Percentiles rank a stretch among this genome's conserved stretches.
These are phyloP conservation scores for Bombus confusus DNA, from an alignment of 1,140 invertebrate species.

Conservation along the genomic window DNA sequence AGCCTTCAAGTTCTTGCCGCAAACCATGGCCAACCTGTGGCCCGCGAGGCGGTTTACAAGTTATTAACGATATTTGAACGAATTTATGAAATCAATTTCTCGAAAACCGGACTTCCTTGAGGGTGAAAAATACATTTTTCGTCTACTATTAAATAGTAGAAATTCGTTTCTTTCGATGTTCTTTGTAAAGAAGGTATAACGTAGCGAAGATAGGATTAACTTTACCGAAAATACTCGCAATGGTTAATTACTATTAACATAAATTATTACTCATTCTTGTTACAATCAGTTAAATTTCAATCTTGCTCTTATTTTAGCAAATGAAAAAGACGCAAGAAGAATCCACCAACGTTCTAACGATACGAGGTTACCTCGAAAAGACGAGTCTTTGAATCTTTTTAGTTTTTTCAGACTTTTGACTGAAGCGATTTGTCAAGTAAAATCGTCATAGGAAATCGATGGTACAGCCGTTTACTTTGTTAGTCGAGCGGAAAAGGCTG, in stretches of 20 bases:
- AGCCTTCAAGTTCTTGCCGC: neutral
- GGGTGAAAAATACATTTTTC: neutral
- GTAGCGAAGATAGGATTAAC: too few species aligned
- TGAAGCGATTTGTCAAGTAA: neutral
- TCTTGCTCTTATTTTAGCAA: neutral
- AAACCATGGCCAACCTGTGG: neutral
- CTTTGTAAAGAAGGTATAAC: too few species aligned
- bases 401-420: too few species aligned
- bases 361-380: neutral
- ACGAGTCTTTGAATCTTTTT: neutral
- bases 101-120: neutral
- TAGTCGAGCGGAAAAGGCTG: neutral
- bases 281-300: too few species aligned
- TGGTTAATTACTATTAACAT: too few species aligned
- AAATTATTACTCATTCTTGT: neutral
- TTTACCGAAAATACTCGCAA: too few species aligned
- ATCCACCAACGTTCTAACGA: neutral
- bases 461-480: neutral
- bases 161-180: too few species aligned
- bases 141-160: neutral
- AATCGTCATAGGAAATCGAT: neutral
- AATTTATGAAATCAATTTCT: neutral
- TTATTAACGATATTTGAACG: neutral
- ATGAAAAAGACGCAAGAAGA: neutral
- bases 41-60: neutral